These are phyloP conservation scores for Rhodeus uyekii DNA, from an alignment of 2,797 vertebrate species.

Conservation along the genomic window DNA sequence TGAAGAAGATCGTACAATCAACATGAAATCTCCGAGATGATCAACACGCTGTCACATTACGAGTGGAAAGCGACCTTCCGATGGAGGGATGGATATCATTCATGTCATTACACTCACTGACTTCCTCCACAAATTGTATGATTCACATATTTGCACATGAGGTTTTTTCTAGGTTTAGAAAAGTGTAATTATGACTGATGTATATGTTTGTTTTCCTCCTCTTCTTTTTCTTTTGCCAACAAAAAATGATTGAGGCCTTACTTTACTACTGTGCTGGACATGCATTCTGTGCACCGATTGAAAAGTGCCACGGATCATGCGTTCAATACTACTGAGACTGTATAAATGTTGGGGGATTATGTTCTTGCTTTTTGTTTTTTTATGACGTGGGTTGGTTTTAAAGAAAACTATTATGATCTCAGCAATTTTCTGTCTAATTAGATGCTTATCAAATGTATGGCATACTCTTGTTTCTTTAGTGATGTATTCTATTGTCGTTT, in stretches of 20 bases:
- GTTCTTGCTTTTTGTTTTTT: conserved; percentile 71
- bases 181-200: conserved; percentile 74
- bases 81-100: conserved; percentile 36
- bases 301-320: conserved; percentile 63
- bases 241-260: conserved; percentile 89
- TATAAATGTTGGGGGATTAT: conserved; percentile 80
- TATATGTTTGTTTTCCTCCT: conserved; percentile 73
- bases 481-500: conserved; percentile 63
- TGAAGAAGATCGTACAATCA: conserved; percentile 85
- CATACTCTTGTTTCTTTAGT: conserved; percentile 68
- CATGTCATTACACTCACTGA: conserved; percentile 62
- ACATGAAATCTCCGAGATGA: conserved; percentile 87
- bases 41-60: conserved; percentile 22
- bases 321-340: conserved; percentile 96
- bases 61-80: conserved; percentile 8
- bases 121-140: conserved; percentile 76
- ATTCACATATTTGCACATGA: conserved; percentile 81
- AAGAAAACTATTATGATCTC: conserved; percentile 79
- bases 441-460: conserved; percentile 70
- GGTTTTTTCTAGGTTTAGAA: conserved; percentile 65
- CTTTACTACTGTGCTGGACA: conserved; percentile 88
- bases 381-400: conserved; percentile 74
- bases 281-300: conserved; percentile 70
- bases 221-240: conserved; percentile 83
- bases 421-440: conserved; percentile 76